Conservation (phyloP, 1,140 invertebrate species). For the Drepana arcuata region DNA sequence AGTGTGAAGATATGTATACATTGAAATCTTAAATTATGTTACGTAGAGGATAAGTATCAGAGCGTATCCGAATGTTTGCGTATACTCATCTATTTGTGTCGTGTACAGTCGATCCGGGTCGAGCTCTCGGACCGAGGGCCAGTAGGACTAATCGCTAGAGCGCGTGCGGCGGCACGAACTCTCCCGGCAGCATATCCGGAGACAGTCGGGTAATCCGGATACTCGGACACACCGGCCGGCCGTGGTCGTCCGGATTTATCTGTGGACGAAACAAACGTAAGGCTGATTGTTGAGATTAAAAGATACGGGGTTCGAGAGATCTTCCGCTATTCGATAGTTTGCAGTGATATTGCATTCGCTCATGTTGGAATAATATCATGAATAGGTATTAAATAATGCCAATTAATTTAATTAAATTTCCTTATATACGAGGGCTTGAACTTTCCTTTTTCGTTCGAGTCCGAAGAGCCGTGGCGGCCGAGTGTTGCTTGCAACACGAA, state of each 20-base stretch:
- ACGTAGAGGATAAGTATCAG: too few species aligned
- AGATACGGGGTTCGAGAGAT: constrained; percentile 36
- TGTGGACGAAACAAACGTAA: constrained; percentile 53
- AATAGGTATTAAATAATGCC: too few species aligned
- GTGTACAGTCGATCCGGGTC: constrained; percentile 34
- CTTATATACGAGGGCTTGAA: too few species aligned
- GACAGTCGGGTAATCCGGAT: constrained; percentile 45
- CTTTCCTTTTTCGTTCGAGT: too few species aligned
- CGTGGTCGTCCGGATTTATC: constrained; percentile 38
- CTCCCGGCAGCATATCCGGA: constrained; percentile 35
- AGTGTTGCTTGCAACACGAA: too few species aligned
- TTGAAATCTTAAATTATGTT: too few species aligned
- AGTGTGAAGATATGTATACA: too few species aligned
- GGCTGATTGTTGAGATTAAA: constrained; percentile 63
- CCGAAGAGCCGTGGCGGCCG: too few species aligned
- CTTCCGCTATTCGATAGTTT: constrained; percentile 26
- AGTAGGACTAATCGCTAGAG: constrained; percentile 50
- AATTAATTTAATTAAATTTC: too few species aligned
- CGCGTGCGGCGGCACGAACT: constrained; percentile 49
- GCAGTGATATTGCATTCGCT: too few species aligned
- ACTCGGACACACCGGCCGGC: constrained; percentile 24
- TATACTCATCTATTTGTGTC: constrained; percentile 49
- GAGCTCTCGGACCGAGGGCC: constrained; percentile 36
- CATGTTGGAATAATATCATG: too few species aligned
- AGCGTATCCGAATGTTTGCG: constrained; percentile 41